These are phyloP conservation scores for Thaleichthys pacificus DNA, from an alignment of 2,797 vertebrate genomes.

Conservation along the genomic window DNA sequence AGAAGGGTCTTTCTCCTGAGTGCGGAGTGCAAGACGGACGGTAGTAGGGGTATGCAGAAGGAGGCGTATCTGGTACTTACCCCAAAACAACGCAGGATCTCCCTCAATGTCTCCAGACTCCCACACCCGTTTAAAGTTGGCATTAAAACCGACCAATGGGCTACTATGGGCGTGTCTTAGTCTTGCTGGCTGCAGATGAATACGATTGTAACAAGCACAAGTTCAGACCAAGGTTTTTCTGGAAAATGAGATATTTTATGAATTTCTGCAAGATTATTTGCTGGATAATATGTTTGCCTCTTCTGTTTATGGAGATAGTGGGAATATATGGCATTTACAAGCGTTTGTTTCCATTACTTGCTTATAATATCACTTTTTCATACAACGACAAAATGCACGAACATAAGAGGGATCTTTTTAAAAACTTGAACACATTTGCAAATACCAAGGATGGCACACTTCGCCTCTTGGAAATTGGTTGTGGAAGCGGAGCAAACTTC, in stretches of 20 bases:
- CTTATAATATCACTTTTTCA: conserved; percentile 16
- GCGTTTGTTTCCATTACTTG: conserved; percentile 60
- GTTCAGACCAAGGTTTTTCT: background rate
- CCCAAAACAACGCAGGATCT: background rate
- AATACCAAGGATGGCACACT: conserved; percentile 24
- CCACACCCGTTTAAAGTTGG: no score
- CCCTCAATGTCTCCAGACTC: background rate
- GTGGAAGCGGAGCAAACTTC: conserved; percentile 53
- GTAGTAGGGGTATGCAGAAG: background rate
- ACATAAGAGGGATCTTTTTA: conserved; percentile 52
- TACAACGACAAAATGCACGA: conserved; percentile 51
- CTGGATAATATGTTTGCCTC: conserved; percentile 34
- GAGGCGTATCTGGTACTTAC: background rate
- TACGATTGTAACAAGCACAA: background rate
- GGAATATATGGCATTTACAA: conserved; percentile 53
- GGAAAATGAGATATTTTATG: conserved; percentile 22
- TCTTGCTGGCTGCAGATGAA: no score
- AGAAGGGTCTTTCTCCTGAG: background rate
- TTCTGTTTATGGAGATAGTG: conserved; percentile 35
- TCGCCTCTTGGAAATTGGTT: conserved; percentile 51
- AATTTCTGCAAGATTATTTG: conserved; percentile 27
- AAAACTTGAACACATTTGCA: conserved; percentile 31
- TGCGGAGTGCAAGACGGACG: background rate
- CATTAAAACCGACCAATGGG: no score
- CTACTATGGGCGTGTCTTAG: no score